These are phyloP conservation scores for Acanthurus leucopareius DNA, from an alignment of 2,797 vertebrate genomes.

Conservation along the genomic window DNA sequence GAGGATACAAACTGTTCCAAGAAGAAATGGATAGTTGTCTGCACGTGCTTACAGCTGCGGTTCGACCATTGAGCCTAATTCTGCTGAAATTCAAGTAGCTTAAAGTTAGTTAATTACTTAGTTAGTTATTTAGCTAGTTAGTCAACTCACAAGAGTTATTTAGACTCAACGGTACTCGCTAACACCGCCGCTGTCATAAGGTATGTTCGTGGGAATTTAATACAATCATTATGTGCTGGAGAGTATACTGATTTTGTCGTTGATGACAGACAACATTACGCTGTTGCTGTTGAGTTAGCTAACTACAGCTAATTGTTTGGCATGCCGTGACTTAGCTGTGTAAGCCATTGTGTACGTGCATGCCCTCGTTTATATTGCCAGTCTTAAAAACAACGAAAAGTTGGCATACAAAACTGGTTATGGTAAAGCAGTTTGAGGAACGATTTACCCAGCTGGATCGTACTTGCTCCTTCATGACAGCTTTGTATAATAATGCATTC, in stretches of 20 bases:
- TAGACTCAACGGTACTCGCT: no score
- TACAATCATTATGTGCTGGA: accelerated
- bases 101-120: no score
- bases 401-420: no score
- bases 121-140: no score
- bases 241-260: no score
- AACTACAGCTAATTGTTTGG: background rate
- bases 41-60: conserved; percentile 49
- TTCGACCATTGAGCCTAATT: background rate
- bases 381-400: background rate
- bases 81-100: background rate
- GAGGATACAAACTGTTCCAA: background rate
- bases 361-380: no score
- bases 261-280: no score
- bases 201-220: conserved; percentile 27
- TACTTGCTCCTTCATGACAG: background rate
- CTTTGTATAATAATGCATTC: accelerated
- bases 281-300: no score
- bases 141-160: background rate
- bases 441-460: background rate
- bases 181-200: background rate
- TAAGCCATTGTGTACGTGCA: no score
- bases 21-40: background rate
- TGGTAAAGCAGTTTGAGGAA: background rate
- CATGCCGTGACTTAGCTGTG: background rate